These are phyloP conservation scores for human DNA, from an alignment of 2,113 vertebrate genomes.

Conservation along the genomic window DNA sequence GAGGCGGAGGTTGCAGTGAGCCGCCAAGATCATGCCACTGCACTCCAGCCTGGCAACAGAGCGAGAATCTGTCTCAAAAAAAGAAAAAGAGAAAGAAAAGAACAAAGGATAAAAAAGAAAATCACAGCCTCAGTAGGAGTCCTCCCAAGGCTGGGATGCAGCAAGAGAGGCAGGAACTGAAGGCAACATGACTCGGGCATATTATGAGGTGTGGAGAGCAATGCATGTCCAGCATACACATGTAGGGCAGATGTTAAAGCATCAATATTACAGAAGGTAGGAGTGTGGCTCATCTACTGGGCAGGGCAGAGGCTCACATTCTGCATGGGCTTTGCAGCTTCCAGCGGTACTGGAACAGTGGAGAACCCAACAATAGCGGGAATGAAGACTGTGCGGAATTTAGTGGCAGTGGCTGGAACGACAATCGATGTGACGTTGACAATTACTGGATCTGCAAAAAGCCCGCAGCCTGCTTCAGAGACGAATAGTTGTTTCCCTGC, in stretches of 20 bases:
- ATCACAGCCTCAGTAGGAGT: no score
- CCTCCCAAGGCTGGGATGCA: no score
- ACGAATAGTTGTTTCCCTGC: neutral
- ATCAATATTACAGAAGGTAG: neutral
- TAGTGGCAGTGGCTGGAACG: neutral
- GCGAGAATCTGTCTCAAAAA: no score
- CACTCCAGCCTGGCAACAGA: no score
- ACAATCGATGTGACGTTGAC: fast-evolving
- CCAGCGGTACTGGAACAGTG: neutral
- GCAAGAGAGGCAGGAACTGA: neutral
- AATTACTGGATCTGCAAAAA: neutral
- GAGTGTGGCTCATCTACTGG: no score
- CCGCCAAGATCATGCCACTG: no score
- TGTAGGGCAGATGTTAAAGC: neutral
- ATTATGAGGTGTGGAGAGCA: neutral
- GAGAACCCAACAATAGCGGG: neutral
- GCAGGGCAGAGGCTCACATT: neutral
- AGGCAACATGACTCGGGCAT: neutral
- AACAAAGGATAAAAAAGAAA: neutral
- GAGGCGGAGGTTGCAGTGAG: no score
- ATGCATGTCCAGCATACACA: fast-evolving
- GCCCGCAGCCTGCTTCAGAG: neutral
- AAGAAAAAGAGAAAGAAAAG: no score
- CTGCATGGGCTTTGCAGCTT: neutral
- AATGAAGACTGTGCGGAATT: neutral